These are phyloP conservation scores for Deroplatys truncata DNA, from an alignment of 2,888 invertebrate genomes.

Conservation along the genomic window DNA sequence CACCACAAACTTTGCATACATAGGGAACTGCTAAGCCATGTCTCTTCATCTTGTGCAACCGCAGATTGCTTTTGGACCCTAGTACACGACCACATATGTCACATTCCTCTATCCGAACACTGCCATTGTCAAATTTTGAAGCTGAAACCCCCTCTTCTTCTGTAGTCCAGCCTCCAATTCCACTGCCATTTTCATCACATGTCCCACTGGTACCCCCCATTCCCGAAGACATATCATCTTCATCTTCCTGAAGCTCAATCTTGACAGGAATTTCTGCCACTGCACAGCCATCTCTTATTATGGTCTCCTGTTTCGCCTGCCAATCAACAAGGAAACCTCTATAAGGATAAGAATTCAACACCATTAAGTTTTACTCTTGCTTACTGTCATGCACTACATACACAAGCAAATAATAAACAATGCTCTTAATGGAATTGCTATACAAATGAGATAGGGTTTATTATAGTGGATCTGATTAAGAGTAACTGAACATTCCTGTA, in stretches of 20 bases:
- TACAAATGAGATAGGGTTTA: too few species aligned
- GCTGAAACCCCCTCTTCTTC: background rate
- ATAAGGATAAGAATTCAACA: background rate
- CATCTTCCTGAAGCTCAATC: background rate
- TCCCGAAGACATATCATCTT: background rate
- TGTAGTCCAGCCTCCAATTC: background rate
- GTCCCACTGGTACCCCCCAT: background rate
- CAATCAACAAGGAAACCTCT: background rate
- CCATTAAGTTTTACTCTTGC: background rate
- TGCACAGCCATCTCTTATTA: background rate
- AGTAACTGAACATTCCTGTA: too few species aligned
- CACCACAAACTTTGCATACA: conserved; percentile 15
- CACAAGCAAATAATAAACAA: background rate
- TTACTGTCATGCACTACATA: too few species aligned
- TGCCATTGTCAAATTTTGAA: background rate
- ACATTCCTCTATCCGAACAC: background rate
- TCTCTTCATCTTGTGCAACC: conserved; percentile 19
- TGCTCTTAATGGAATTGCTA: background rate
- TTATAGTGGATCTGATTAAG: too few species aligned
- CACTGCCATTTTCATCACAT: background rate
- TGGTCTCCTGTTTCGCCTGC: background rate
- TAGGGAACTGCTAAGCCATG: conserved; percentile 4
- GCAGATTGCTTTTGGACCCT: conserved; percentile 17
- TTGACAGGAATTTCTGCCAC: background rate
- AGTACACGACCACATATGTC: conserved; percentile 15